Evolutionary conservation across 2,888 invertebrate genomes (phyloP), one percentile per base, ranked within the genome.

Genomic region (Agonum fuliginosum): DNA sequence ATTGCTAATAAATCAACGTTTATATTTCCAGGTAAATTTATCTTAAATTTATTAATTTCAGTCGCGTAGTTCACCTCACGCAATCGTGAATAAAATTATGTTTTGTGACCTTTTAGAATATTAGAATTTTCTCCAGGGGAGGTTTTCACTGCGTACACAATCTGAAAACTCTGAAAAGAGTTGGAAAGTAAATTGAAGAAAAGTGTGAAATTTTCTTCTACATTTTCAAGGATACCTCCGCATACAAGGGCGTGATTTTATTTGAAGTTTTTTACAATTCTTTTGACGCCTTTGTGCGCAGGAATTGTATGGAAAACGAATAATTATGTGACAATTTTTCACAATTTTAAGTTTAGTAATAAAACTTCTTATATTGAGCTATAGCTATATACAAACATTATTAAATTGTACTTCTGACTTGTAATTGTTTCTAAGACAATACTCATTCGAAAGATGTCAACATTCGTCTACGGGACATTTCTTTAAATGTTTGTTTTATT

Each of bases 221-320:
- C 54, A 54, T 54, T 54, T 54, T 24, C 54, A 48, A 48, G 48
- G 20, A 48, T 48, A 19, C 10, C 20, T 4, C 8, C 37, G n/a
- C n/a, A n/a, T n/a, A 51, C 51, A 22, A 51, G 12, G 54, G 24
- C 54, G n/a, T 12, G 24, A 27, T 54, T 54, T 54, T 54, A 54
- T 54, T 54, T 48, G 14, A 20, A 48, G 48, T 48, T 54, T 54
- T 54, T 54, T 24, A 24, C 24, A 54, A 54, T 54, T 20, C 54
- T 54, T 54, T 54, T 22, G 20, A n/a, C 51, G 51, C 22, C 12
- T 54, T 54, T n/a, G 8, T 6, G 34, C n/a, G 8, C 8, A 34
- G 34, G 1, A 34, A 34, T 34, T 6, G n/a, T 6, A 10, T 10
- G n/a, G n/a, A n/a, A n/a, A n/a, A n/a, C n/a, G n/a, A n/a, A n/a